These are phyloP conservation scores for Pyralis farinalis DNA, from an alignment of 2,888 invertebrate species.

Conservation along the genomic window DNA sequence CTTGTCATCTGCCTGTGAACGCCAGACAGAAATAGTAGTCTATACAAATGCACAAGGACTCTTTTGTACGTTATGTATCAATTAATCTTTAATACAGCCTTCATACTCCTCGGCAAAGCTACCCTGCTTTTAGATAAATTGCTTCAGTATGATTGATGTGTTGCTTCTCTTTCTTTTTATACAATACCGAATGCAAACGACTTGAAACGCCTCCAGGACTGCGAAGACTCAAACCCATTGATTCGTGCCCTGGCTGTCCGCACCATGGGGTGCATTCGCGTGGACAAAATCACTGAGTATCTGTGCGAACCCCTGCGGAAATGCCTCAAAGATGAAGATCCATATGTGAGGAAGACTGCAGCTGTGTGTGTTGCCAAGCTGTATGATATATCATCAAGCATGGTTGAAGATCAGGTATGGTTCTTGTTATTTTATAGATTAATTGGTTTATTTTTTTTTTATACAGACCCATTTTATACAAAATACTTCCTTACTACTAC, in stretches of 20 bases:
- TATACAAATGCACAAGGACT: too few species aligned
- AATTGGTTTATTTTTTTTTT: too few species aligned
- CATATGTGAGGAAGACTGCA: slow-evolving; percentile 98
- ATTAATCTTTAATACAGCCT: not conserved
- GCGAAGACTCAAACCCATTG: slow-evolving; percentile 99
- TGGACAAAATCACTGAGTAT: slow-evolving; percentile 99
- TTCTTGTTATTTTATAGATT: too few species aligned
- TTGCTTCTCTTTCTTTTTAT: slow-evolving; percentile 54
- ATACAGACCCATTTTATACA: too few species aligned
- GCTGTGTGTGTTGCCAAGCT: slow-evolving; percentile 99
- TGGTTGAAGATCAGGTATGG: slow-evolving; percentile 81
- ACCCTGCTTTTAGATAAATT: slow-evolving; percentile 47
- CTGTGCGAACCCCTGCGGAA: slow-evolving; percentile 98
- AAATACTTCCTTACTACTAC: too few species aligned
- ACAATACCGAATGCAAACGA: slow-evolving; percentile 44
- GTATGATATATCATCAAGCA: slow-evolving; percentile 94
- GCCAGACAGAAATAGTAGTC: too few species aligned
- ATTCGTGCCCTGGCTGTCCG: slow-evolving; percentile 98
- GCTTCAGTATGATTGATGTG: slow-evolving; percentile 60
- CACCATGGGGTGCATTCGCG: slow-evolving; percentile 99
- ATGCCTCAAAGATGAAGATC: slow-evolving; percentile 97
- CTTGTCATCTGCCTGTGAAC: too few species aligned
- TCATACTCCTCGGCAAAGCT: not conserved
- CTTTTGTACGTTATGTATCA: too few species aligned
- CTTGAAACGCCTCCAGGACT: slow-evolving; percentile 86